Evolutionary conservation across 2,888 invertebrate species (phyloP), one percentile per base, ranked within the genome.

Genomic region (Tetranychus piercei): DNA sequence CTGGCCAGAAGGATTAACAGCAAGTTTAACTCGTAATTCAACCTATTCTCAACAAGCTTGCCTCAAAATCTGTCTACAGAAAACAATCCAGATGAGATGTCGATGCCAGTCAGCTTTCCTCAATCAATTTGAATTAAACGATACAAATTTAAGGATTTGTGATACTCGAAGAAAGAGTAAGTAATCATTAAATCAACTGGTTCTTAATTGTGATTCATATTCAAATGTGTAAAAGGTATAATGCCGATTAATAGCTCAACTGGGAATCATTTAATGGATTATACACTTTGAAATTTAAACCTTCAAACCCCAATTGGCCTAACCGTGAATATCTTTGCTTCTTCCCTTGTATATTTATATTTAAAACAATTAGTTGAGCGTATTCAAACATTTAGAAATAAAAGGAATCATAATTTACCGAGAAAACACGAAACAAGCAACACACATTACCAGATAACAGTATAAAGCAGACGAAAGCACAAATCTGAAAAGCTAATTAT

Each of bases 11-110:
- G 72, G 22, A 73, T 70, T 77, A 23, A 64, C 70, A 8, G 76
- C 73, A 6, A 55, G 74, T 11, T 23, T 76, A 8, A 76, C 76
- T n/a, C 77, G 73, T 18, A 77, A 77, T 55, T 70, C 74, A 2
- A 75, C 76, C 9, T 77, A 77, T 70, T 76, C 76, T n/a, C 77
- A 77, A 65, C 77, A 77, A 66, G 75, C 76, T 20, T 77, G 77
- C 55, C 71, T 77, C 3, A 76, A 77, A 69, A 77, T 77, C 43
- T 77, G 77, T 74, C 74, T 77, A 7, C 77, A 77, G 55, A 43
- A 74, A 45, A 77, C 77, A 15, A 77, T 77, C 64, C 77, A 77
- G 66, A 73, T 44, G 22, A 72, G 74, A 44, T 77, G 77, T 69
- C 34, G 74, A n/a, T 77, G 77, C 45, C 77, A 77, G 67, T 75